Percentiles rank a stretch among this genome's conserved stretches.
phyloP scores from a whole-genome alignment of 1,140 invertebrate genomes.

The Drosophila parvula region DNA sequence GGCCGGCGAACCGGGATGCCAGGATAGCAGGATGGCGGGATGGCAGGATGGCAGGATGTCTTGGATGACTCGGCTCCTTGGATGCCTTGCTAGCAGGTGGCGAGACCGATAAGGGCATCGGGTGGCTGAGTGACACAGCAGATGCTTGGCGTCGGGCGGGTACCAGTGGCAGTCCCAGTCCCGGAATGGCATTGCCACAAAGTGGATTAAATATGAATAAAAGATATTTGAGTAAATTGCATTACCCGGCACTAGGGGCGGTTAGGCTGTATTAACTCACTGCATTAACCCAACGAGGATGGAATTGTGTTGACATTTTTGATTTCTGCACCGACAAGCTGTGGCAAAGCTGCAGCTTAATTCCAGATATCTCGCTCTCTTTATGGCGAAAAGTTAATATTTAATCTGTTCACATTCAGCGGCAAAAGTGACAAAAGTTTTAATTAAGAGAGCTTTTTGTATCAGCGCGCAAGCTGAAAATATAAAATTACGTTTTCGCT shows the following conservation, averaged over 20 bases:
- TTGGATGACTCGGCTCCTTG: conserved; percentile 24
- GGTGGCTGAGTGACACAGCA: conserved; percentile 40
- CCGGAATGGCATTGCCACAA: conserved; percentile 65
- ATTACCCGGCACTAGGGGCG: conserved; percentile 48
- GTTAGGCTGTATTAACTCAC: conserved; percentile 57
- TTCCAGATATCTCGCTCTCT: conserved; percentile 1
- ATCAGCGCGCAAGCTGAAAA: conserved; percentile 34
- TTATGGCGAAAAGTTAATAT: conserved; percentile 35
- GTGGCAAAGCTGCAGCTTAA: conserved; percentile 32
- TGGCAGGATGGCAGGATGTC: conserved; percentile 6
- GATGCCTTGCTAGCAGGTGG: conserved; percentile 25
- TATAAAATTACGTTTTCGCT: conserved; percentile 59
- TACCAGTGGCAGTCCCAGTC: conserved; percentile 15
- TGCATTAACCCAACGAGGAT: conserved; percentile 45
- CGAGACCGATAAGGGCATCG: conserved; percentile 24
- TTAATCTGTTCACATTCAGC: conserved; percentile 45
- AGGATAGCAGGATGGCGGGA: conserved; percentile 12
- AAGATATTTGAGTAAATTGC: conserved; percentile 80
- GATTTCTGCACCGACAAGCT: conserved; percentile 36
- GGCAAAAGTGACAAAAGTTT: conserved; percentile 51
- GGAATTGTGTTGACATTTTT: conserved; percentile 45
- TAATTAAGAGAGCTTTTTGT: conserved; percentile 56
- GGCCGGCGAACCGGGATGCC: conserved; percentile 1
- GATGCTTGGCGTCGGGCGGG: conserved; percentile 13
- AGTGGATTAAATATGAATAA: conserved; percentile 82